Percentiles rank a stretch among this genome's conserved stretches.
Conservation (phyloP, 2,888 invertebrate genomes). For the Acrobasis suavella region DNA sequence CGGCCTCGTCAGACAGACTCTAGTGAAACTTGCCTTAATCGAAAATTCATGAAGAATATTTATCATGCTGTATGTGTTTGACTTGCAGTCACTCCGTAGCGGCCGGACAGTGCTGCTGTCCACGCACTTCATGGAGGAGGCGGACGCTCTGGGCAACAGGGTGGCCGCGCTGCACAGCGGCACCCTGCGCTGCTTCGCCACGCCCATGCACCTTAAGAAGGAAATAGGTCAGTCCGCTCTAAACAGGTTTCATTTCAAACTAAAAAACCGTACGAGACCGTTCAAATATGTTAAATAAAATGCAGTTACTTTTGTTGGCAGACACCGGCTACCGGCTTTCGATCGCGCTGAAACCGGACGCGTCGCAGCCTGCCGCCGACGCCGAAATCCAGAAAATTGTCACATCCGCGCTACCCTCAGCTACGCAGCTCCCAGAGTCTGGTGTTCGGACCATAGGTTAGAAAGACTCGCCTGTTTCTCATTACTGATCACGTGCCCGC, state of each 20-base stretch:
- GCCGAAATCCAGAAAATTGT: constrained; percentile 44
- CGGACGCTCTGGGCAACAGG: constrained; percentile 94
- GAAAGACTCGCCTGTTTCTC: no score
- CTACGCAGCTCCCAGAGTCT: constrained; percentile 51
- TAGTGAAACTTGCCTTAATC: no score
- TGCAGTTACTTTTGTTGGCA: constrained; percentile 40
- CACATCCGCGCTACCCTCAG: constrained; percentile 38
- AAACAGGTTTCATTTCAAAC: not conserved
- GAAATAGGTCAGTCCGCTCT: constrained; percentile 54
- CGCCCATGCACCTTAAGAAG: constrained; percentile 91
- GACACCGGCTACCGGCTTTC: constrained; percentile 88
- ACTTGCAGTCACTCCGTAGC: constrained; percentile 79
- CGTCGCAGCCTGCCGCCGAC: constrained; percentile 38
- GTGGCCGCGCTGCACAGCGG: constrained; percentile 93
- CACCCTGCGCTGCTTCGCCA: constrained; percentile 88
- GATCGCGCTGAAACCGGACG: constrained; percentile 68
- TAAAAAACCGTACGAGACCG: no score
- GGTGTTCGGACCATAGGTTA: constrained; percentile 46
- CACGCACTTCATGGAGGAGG: constrained; percentile 98
- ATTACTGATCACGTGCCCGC: no score
- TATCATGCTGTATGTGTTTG: no score
- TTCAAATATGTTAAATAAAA: no score
- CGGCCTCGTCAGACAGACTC: no score
- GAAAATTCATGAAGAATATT: no score
- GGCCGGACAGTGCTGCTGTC: constrained; percentile 92